Percentiles rank a stretch among this genome's conserved stretches.
Evolutionary conservation across 2,888 invertebrate species (phyloP).

Genomic region (Trichacis sp.): DNA sequence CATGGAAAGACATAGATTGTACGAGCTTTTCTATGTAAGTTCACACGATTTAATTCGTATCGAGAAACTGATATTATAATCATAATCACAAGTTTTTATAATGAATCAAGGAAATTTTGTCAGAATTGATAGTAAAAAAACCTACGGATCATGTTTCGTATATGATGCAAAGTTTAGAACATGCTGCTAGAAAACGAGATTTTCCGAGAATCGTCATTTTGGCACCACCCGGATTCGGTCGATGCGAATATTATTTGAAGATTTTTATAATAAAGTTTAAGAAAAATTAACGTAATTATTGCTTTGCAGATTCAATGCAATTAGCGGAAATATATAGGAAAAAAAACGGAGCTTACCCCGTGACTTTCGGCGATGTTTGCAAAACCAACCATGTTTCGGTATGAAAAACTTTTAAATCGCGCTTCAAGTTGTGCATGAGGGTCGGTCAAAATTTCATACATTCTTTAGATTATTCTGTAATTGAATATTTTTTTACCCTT

Average conservation of each 20-base stretch:
- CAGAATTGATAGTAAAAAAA: constrained; percentile 73
- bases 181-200: constrained; percentile 70
- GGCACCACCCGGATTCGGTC: constrained; percentile 69
- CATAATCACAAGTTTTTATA: too few species aligned
- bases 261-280: neutral
- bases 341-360: constrained; percentile 45
- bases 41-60: too few species aligned
- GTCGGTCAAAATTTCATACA: too few species aligned
- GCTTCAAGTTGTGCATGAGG: too few species aligned
- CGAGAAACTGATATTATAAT: too few species aligned
- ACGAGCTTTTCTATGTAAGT: constrained; percentile 75
- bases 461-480: too few species aligned
- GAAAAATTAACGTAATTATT: neutral
- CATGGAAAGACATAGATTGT: constrained; percentile 76
- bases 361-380: constrained; percentile 44
- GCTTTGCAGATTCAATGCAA: constrained; percentile 42
- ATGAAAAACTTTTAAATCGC: too few species aligned
- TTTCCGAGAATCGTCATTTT: constrained; percentile 73
- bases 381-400: constrained; percentile 5
- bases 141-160: constrained; percentile 76
- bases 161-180: constrained; percentile 72
- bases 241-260: constrained; percentile 3
- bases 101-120: constrained; percentile 74
- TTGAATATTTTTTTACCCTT: too few species aligned
- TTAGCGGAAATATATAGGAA: constrained; percentile 47